Evolutionary conservation across 2,113 vertebrate species (phyloP).

Genomic region (Seriola dumerili): DNA sequence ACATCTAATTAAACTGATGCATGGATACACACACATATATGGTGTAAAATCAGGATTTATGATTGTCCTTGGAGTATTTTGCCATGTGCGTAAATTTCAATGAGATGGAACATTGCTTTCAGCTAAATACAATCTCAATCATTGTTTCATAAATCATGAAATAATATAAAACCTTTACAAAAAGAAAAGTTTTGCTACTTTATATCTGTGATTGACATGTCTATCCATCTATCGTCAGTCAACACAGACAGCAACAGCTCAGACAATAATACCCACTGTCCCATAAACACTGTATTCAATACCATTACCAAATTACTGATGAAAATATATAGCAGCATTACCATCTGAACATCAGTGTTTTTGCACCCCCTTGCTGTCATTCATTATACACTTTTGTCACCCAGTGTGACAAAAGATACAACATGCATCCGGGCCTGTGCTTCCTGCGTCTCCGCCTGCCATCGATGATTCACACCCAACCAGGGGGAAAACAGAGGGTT

Average conservation of each 20-base stretch:
- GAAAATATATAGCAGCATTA: conserved; percentile 29
- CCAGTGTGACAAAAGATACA: conserved; percentile 78
- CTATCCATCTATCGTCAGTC: not conserved
- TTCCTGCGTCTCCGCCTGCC: conserved; percentile 71
- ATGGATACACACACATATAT: conserved; percentile 13
- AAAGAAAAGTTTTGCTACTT: not conserved
- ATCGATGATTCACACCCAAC: conserved; percentile 79
- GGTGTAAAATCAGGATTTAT: conserved; percentile 33
- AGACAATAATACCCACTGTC: not conserved
- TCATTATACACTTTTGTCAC: conserved; percentile 67
- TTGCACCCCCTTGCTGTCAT: conserved; percentile 45
- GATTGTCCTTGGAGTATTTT: conserved; percentile 36
- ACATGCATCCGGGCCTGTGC: conserved; percentile 61
- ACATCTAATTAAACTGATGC: conserved; percentile 50
- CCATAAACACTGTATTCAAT: conserved; percentile 39
- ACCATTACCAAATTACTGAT: conserved; percentile 13
- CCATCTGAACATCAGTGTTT: conserved; percentile 28
- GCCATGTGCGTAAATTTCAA: conserved; percentile 20
- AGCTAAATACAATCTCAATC: conserved; percentile 3
- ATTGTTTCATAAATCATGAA: not conserved
- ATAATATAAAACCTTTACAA: not conserved
- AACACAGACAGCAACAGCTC: not conserved
- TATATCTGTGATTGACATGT: not conserved
- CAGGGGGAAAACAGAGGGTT: conserved; percentile 77
- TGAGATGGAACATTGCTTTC: conserved; percentile 5